These are phyloP conservation scores for Coracopsis vasa DNA, from an alignment of 2,113 vertebrate genomes.

Conservation along the genomic window DNA sequence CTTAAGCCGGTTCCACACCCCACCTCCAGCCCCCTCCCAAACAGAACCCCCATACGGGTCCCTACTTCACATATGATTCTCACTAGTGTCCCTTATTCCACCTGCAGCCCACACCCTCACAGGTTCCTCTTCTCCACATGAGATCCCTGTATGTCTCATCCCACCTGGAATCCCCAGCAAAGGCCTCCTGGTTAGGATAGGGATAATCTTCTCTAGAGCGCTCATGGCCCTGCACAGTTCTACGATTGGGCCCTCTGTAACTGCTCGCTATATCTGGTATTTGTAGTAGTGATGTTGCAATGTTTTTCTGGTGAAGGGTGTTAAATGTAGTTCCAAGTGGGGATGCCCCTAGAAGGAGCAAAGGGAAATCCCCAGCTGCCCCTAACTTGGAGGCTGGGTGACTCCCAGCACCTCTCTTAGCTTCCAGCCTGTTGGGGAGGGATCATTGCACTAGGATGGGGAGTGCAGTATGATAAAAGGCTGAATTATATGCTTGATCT, in stretches of 20 bases:
- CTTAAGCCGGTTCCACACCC: not conserved
- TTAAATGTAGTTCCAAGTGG: not conserved
- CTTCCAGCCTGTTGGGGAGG: not conserved
- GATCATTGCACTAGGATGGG: not conserved
- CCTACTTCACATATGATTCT: fast-evolving
- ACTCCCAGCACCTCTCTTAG: not conserved
- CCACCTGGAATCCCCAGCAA: fast-evolving
- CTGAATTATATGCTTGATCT: not conserved
- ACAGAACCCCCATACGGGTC: fast-evolving
- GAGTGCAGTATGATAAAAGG: not conserved
- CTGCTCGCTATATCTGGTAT: fast-evolving
- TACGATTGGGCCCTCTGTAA: not conserved
- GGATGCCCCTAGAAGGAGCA: not conserved
- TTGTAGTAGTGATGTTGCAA: not conserved
- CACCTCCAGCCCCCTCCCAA: not conserved
- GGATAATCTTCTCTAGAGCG: not conserved
- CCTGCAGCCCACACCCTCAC: not conserved
- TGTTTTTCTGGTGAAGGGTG: not conserved
- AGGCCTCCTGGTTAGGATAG: fast-evolving
- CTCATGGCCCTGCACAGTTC: fast-evolving
- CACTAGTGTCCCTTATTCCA: fast-evolving
- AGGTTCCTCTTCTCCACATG: not conserved
- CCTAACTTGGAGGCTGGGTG: not conserved
- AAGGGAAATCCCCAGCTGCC: not conserved
- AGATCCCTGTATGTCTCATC: not conserved